Evolutionary conservation across 2,888 invertebrate genomes (phyloP).

Genomic region (Hypena proboscidalis): DNA sequence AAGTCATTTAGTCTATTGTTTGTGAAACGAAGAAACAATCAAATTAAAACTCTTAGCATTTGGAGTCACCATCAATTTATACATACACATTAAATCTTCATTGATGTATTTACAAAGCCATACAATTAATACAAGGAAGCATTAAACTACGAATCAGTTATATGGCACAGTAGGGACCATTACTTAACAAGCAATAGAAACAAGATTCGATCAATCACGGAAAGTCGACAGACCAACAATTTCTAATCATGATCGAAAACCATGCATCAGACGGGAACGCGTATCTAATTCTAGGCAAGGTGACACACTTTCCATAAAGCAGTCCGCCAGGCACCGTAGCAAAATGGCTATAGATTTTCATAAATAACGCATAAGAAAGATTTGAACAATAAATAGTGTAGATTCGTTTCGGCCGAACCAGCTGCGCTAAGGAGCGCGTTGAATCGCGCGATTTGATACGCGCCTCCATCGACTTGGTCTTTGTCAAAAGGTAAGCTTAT

Average conservation of each 20-base stretch:
- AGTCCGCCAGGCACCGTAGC: constrained; percentile 58
- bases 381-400: constrained; percentile 80
- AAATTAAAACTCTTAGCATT: too few relatives aligned
- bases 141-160: constrained; percentile 4
- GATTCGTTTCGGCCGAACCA: constrained; percentile 79
- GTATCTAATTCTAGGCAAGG: constrained; percentile 79
- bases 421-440: constrained; percentile 80
- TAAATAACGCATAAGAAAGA: constrained; percentile 80
- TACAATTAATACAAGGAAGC: background rate
- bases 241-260: constrained; percentile 52
- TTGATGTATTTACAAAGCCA: background rate
- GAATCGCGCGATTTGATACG: constrained; percentile 82
- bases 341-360: constrained; percentile 75
- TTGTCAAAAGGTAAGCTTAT: constrained; percentile 80
- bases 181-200: constrained; percentile 16
- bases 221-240: constrained; percentile 41
- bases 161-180: background rate
- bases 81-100: too few relatives aligned
- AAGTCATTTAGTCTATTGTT: too few relatives aligned
- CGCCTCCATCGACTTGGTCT: constrained; percentile 80
- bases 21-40: too few relatives aligned
- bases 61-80: too few relatives aligned
- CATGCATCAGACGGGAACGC: constrained; percentile 66
- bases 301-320: constrained; percentile 74
- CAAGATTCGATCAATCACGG: constrained; percentile 48